Conservation (phyloP, 92 coral and sea anemone species). For the Phenganax subtilis region DNA sequence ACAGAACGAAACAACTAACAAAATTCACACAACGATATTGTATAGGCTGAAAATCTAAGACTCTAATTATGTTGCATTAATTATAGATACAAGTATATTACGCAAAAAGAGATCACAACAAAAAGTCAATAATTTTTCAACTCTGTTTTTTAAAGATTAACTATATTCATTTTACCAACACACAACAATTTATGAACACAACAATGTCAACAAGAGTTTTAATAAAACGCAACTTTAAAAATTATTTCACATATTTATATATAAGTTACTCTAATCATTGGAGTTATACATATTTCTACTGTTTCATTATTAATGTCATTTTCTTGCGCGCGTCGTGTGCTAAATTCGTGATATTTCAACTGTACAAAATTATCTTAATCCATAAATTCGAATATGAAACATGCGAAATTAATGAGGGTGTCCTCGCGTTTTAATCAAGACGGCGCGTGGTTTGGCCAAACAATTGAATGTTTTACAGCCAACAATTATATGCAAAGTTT, state of each 20-base stretch:
- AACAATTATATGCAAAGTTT: not conserved
- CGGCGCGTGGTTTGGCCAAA: not conserved
- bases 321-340: not conserved
- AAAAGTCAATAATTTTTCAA: too few species aligned
- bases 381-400: not conserved
- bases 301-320: not conserved
- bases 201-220: not conserved
- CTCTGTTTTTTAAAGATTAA: not conserved
- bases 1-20: too few species aligned
- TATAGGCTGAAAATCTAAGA: too few species aligned
- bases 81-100: too few species aligned
- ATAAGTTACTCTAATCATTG: constrained; percentile 15
- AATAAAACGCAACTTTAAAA: constrained; percentile 9
- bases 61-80: too few species aligned
- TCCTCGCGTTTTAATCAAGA: not conserved
- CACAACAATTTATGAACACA: not conserved
- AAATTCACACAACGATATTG: too few species aligned
- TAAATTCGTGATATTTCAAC: too few species aligned
- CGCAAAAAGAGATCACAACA: too few species aligned
- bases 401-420: not conserved
- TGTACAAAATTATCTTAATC: constrained; percentile 17
- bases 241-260: constrained; percentile 26
- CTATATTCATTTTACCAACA: not conserved
- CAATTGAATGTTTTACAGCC: not conserved
- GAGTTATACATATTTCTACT: not conserved